A percentile compares a stretch with the other conserved stretches of the same genome.
Evolutionary conservation across 2,888 invertebrate genomes (phyloP).

Genomic region (Hanleya hanleyi): DNA sequence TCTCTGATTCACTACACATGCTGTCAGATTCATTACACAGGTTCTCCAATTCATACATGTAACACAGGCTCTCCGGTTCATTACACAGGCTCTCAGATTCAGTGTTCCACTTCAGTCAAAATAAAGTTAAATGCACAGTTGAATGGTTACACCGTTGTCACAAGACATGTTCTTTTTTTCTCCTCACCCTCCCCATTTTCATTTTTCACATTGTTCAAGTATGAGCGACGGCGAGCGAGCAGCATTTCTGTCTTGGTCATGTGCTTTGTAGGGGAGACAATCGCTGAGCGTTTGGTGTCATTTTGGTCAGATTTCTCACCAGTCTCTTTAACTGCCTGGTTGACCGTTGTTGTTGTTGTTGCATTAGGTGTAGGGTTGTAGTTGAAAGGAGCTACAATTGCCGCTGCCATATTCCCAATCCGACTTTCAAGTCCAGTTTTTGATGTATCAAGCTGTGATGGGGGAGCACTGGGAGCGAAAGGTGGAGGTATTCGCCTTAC

Average conservation of each 20-base stretch:
- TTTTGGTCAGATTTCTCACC: neutral
- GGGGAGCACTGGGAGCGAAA: neutral
- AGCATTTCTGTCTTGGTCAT: conserved; percentile 70
- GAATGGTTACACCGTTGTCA: conserved; percentile 51
- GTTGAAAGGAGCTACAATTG: conserved; percentile 76
- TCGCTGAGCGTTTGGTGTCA: conserved; percentile 12
- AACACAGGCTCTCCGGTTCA: too few species aligned
- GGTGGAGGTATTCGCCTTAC: too few species aligned
- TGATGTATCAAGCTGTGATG: neutral
- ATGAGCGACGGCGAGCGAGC: conserved; percentile 59
- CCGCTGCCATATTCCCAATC: conserved; percentile 53
- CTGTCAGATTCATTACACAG: too few species aligned
- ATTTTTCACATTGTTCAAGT: conserved; percentile 24
- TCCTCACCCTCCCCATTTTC: conserved; percentile 33
- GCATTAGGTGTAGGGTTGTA: conserved; percentile 71
- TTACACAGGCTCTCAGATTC: too few species aligned
- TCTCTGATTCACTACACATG: too few species aligned
- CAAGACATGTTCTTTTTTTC: conserved; percentile 36
- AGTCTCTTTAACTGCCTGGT: neutral
- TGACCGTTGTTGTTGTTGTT: conserved; percentile 11
- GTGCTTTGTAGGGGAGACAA: conserved; percentile 36
- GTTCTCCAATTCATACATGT: too few species aligned
- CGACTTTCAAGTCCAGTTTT: conserved; percentile 19
- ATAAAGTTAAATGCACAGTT: too few species aligned
- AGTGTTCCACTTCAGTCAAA: too few species aligned